phyloP scores from a whole-genome alignment of 2,113 vertebrate species.

The Vidua chalybeata region DNA sequence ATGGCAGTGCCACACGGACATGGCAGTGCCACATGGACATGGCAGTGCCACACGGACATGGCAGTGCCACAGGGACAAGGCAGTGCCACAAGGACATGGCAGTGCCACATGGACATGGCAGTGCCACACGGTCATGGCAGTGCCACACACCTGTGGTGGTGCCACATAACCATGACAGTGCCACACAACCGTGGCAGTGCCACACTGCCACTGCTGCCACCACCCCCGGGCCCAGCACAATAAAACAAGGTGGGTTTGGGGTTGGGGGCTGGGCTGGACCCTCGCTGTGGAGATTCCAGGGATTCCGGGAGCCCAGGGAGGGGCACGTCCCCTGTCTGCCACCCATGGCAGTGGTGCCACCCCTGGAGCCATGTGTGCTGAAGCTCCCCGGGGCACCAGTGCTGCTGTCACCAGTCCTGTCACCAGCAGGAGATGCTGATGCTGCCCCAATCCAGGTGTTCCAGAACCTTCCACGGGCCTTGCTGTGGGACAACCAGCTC shows the following conservation, averaged over 20 bases:
- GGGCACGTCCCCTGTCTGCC: accelerated
- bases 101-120: no score
- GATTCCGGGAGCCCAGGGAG: neutral
- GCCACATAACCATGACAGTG: neutral
- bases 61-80: no score
- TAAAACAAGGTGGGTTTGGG: neutral
- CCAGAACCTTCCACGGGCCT: neutral
- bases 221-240: neutral
- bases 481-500: accelerated
- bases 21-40: neutral
- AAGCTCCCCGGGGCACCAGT: accelerated
- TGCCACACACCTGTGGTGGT: no score
- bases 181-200: neutral
- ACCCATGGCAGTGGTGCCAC: neutral
- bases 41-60: neutral
- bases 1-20: neutral
- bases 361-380: accelerated
- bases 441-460: accelerated
- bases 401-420: neutral
- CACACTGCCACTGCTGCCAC: neutral
- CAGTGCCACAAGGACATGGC: neutral
- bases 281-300: accelerated
- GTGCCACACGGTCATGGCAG: neutral
- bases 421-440: neutral
- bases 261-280: neutral